Evolutionary conservation across 1,140 invertebrate genomes (phyloP).

Genomic region (Zaprionus tsacasi): DNA sequence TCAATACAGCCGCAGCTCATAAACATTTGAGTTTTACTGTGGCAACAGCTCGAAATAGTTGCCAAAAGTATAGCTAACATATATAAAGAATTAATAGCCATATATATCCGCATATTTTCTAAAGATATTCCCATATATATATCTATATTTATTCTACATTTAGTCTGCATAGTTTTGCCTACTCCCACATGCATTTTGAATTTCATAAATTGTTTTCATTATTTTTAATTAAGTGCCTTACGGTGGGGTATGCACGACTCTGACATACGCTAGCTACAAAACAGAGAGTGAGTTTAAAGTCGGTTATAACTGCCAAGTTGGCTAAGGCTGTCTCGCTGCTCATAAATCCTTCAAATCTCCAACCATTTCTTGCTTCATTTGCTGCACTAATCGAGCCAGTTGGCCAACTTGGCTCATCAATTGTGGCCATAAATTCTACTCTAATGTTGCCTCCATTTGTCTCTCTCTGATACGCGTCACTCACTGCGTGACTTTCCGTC

Average conservation of each 20-base stretch:
- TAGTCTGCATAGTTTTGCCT: constrained; percentile 3
- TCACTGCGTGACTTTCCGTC: neutral
- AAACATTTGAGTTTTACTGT: constrained; percentile 67
- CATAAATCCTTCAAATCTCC: neutral
- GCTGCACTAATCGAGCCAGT: neutral
- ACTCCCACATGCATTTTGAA: constrained; percentile 29
- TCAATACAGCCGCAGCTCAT: constrained; percentile 49
- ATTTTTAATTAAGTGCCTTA: constrained; percentile 52
- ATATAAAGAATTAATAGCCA: neutral
- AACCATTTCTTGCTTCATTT: neutral
- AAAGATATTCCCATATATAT: neutral
- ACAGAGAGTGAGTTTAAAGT: too few relatives aligned
- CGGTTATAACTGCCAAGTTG: too few relatives aligned
- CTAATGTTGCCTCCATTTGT: constrained; percentile 27
- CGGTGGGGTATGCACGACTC: neutral
- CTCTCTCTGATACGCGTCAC: constrained; percentile 24
- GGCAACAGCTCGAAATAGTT: constrained; percentile 30
- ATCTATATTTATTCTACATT: constrained; percentile 29
- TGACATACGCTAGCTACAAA: neutral
- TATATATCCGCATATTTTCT: neutral
- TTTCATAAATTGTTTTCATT: constrained; percentile 48
- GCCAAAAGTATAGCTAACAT: constrained; percentile 6
- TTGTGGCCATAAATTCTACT: constrained; percentile 43
- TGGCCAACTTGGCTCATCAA: constrained; percentile 1
- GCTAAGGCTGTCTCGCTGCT: neutral